phyloP scores from a whole-genome alignment of 2,113 vertebrate species.

The Triplophysa tibetana region DNA sequence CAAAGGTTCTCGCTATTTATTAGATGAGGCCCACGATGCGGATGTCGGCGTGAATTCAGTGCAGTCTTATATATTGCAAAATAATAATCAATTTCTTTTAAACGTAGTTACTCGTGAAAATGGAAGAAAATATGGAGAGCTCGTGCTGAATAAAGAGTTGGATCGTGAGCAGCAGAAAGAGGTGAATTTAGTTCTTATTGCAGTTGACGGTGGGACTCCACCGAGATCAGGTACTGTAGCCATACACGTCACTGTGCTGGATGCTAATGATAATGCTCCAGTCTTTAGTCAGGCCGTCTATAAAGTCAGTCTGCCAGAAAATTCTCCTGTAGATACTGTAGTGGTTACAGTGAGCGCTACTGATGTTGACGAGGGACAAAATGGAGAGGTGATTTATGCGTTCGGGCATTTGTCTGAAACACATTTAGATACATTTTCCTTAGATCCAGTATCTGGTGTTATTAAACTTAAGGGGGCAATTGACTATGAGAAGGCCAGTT shows the following conservation, averaged over 20 bases:
- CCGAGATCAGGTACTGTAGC: constrained; percentile 28
- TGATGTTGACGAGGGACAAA: constrained; percentile 40
- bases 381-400: neutral
- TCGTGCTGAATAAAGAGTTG: neutral
- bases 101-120: neutral
- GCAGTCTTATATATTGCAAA: neutral
- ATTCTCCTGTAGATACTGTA: constrained; percentile 32
- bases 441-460: constrained; percentile 9
- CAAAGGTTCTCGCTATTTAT: neutral
- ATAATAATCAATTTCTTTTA: neutral
- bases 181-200: constrained; percentile 1
- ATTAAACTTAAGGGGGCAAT: constrained; percentile 45
- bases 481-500: constrained; percentile 68
- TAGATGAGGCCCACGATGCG: constrained; percentile 1
- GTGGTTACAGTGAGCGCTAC: constrained; percentile 38
- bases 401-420: constrained; percentile 53
- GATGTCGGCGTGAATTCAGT: neutral
- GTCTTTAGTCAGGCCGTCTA: constrained; percentile 21
- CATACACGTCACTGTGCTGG: constrained; percentile 27
- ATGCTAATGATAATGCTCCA: constrained; percentile 34
- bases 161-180: constrained; percentile 5
- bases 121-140: constrained; percentile 12
- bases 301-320: constrained; percentile 40
- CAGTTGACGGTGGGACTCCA: constrained; percentile 15
- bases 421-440: constrained; percentile 51